Percentiles rank a stretch among this genome's conserved stretches.
Evolutionary conservation across 2,113 vertebrate genomes (phyloP).

Genomic region (Proterorhinus semilunaris): DNA sequence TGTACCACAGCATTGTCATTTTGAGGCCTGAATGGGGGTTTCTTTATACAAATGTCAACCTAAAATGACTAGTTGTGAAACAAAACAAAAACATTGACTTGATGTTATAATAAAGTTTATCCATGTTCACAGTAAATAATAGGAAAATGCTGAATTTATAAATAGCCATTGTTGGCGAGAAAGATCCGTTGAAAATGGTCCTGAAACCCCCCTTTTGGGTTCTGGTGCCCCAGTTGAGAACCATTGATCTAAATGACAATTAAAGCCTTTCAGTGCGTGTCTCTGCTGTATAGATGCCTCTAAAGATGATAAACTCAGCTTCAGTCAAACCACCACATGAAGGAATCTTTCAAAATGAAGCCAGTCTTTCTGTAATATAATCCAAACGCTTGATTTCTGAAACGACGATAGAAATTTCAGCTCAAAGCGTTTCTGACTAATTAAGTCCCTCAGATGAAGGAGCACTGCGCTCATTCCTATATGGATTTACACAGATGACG

Average conservation of each 20-base stretch:
- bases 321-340: slow-evolving; percentile 53
- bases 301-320: slow-evolving; percentile 64
- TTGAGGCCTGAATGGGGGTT: too few species aligned
- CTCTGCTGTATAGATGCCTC: slow-evolving; percentile 32
- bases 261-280: slow-evolving; percentile 45
- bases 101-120: too few species aligned
- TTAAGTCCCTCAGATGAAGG: slow-evolving; percentile 37
- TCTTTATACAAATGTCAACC: too few species aligned
- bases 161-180: too few species aligned
- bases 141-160: too few species aligned
- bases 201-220: too few species aligned
- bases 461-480: background rate
- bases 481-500: background rate
- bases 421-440: slow-evolving; percentile 41
- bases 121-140: too few species aligned
- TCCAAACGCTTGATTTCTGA: slow-evolving; percentile 69
- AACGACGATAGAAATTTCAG: slow-evolving; percentile 69
- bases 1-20: too few species aligned
- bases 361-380: slow-evolving; percentile 57
- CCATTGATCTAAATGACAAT: slow-evolving; percentile 42
- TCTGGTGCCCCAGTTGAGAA: background rate
- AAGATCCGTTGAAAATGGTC: too few species aligned
- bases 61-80: too few species aligned
- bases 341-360: slow-evolving; percentile 69
- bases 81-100: too few species aligned